A percentile compares a stretch with the other conserved stretches of the same genome.
Evolutionary conservation across 2,113 vertebrate genomes (phyloP).

Genomic region (Galemys pyrenaicus): DNA sequence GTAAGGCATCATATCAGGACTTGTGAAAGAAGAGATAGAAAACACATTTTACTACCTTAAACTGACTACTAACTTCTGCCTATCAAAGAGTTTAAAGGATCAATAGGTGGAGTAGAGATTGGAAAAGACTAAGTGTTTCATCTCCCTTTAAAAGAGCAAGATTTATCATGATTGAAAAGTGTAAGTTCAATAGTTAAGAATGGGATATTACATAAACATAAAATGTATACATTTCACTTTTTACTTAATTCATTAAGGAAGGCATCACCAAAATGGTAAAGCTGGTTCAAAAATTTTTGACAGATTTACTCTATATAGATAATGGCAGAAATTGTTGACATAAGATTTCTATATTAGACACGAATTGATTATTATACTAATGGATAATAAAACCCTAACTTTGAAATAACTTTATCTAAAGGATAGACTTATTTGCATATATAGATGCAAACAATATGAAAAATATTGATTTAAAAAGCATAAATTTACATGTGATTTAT

Average conservation of each 20-base stretch:
- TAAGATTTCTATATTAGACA: not conserved
- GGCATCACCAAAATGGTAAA: not conserved
- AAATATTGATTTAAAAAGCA: not conserved
- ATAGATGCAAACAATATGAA: not conserved
- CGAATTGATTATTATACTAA: not conserved
- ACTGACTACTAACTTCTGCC: not conserved
- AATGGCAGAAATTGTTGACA: not conserved
- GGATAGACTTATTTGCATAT: not conserved
- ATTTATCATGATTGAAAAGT: not conserved
- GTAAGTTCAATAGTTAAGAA: not conserved
- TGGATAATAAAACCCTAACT: not conserved
- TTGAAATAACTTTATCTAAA: not conserved
- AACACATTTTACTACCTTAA: not conserved
- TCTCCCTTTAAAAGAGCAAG: not conserved
- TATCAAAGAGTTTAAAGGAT: not conserved
- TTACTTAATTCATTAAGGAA: not conserved
- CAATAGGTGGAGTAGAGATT: not conserved
- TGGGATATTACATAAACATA: not conserved
- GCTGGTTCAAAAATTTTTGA: not conserved
- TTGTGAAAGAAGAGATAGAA: not conserved
- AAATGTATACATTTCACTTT: not conserved
- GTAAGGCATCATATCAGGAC: not conserved
- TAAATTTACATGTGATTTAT: not conserved
- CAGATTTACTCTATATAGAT: not conserved
- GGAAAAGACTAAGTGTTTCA: not conserved